Evolutionary conservation across 2,113 vertebrate species (phyloP), one percentile per base, ranked within the genome.

Genomic region (Vombatus ursinus): DNA sequence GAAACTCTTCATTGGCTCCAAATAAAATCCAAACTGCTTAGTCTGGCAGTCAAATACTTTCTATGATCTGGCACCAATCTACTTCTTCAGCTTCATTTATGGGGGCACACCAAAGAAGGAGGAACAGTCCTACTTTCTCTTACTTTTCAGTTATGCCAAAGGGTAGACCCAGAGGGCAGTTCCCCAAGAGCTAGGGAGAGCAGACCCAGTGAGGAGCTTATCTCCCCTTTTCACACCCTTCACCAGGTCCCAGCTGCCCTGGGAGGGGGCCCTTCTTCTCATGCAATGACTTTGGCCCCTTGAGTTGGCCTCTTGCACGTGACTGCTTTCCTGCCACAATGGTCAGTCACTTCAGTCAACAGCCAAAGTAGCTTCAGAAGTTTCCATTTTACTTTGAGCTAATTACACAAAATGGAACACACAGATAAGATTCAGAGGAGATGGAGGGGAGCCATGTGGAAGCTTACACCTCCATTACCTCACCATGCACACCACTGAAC

Each of bases 351-450:
- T 90, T 92, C 49, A 84, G 54, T 50, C 92, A 94, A 93, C 84
- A 94, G 14, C 11, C 57, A 84, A 89, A 16, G 16, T 49, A 94
- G 28, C 54, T 90, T 44, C 23, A 22, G 0, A 6, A 57, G 89
- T 92, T 50, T 52, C 57, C 91, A 44, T 68, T 89, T 44, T 84
- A 84, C 68, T 84, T 44, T 48, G 8, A n/a, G 44, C 50, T 97
- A 90, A 95, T 91, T 95, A 50, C 28, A 52, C 24, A 93, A 96
- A 48, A 95, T 54, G 48, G 52, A 47, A 94, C 91, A 95, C 90
- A 96, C 50, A 96, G 91, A 68, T 92, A 91, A 57, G 95, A 95
- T 68, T 91, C 92, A 92, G 52, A 94, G 92, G 50, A 84, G 68
- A 25, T 44, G 54, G 94, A 48, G 16, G 50, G 37, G 52, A 68